Conservation (phyloP, 2,113 vertebrate species). For the Tautogolabrus adspersus region DNA sequence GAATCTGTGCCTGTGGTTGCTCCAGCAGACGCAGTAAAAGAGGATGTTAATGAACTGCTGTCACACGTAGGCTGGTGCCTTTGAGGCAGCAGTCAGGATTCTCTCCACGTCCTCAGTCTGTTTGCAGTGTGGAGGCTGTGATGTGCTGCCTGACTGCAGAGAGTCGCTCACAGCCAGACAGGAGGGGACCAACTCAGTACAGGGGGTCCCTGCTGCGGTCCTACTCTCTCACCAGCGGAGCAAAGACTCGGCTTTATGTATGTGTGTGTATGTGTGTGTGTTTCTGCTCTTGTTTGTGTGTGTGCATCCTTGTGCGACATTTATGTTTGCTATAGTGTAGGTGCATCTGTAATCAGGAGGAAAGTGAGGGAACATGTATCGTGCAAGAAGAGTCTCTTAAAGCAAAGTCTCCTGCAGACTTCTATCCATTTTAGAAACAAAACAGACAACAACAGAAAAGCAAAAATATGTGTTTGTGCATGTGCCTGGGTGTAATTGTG, state of each 20-base stretch:
- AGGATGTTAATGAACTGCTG: conserved; percentile 78
- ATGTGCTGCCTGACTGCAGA: conserved; percentile 77
- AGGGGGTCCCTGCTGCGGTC: conserved; percentile 70
- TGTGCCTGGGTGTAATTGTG: background rate
- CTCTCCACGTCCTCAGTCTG: conserved; percentile 73
- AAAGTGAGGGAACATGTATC: background rate
- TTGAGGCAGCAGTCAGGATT: conserved; percentile 78
- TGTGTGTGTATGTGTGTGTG: conserved; percentile 29
- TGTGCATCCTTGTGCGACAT: conserved; percentile 23
- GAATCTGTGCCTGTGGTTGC: conserved; percentile 49
- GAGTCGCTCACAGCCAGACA: conserved; percentile 72
- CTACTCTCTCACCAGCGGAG: conserved; percentile 64
- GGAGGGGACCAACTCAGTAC: conserved; percentile 69
- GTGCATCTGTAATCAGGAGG: conserved; percentile 29
- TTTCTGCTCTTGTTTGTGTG: conserved; percentile 16
- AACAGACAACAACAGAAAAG: background rate
- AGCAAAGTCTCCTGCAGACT: background rate
- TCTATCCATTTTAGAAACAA: conserved; percentile 5
- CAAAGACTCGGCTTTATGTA: conserved; percentile 31
- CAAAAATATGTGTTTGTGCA: background rate
- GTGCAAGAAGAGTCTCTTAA: background rate
- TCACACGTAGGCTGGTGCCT: conserved; percentile 74
- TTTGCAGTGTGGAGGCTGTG: conserved; percentile 79
- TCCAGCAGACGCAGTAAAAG: conserved; percentile 58
- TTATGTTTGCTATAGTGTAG: conserved; percentile 5